phyloP scores from a whole-genome alignment of 2,797 vertebrate genomes.

The Urosaurus nigricauda region DNA sequence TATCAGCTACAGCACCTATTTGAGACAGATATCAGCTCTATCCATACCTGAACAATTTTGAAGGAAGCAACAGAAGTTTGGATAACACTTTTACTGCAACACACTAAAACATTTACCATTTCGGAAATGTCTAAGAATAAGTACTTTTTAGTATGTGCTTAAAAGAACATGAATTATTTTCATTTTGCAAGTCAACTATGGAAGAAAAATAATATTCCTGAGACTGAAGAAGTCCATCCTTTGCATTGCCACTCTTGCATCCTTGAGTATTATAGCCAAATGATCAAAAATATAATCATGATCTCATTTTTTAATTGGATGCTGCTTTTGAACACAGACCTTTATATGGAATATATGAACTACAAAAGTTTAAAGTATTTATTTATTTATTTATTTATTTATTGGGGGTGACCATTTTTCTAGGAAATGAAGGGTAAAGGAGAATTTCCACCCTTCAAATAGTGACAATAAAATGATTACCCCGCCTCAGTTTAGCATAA shows the following conservation, averaged over 20 bases:
- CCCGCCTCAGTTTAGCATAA: constrained; percentile 86
- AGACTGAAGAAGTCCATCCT: not conserved
- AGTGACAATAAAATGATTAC: constrained; percentile 87
- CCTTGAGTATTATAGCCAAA: constrained; percentile 22
- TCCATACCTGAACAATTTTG: not conserved
- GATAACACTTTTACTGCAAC: not conserved
- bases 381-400: not conserved
- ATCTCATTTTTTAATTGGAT: not conserved
- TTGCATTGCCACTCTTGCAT: constrained; percentile 1
- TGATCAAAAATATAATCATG: not conserved
- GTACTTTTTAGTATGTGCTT: not conserved
- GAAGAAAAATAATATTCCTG: constrained; percentile 21
- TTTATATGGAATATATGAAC: constrained; percentile 27
- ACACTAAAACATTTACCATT: no score
- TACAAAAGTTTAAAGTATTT: constrained; percentile 60
- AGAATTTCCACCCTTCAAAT: constrained; percentile 83
- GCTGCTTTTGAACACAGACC: not conserved
- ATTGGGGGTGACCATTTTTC: constrained; percentile 42
- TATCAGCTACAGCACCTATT: not conserved
- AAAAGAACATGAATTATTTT: not conserved
- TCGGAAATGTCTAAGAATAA: not conserved
- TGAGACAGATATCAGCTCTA: not conserved
- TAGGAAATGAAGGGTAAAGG: constrained; percentile 73
- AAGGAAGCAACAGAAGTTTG: not conserved
- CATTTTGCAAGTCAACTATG: not conserved